phyloP scores from a whole-genome alignment of 2,797 vertebrate genomes.

The Pangasius macronema region DNA sequence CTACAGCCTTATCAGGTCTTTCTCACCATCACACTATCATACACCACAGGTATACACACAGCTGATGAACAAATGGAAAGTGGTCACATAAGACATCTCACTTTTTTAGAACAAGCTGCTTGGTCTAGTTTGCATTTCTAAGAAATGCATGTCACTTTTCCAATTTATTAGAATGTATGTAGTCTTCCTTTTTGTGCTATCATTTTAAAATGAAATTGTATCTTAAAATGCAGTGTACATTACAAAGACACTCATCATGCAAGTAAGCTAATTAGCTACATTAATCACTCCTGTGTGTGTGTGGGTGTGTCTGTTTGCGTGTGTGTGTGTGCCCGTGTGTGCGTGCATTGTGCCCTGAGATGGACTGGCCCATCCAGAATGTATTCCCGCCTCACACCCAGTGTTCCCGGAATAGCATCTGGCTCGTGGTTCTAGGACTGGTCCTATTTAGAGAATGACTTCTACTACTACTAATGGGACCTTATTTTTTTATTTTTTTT shows the following conservation, averaged over 20 bases:
- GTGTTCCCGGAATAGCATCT: not conserved
- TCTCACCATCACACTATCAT: conserved; percentile 23
- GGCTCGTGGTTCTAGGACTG: too few species aligned
- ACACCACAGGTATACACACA: conserved; percentile 22
- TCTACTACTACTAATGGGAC: too few species aligned
- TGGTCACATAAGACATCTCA: conserved; percentile 16
- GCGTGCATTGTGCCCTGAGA: not conserved
- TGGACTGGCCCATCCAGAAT: not conserved
- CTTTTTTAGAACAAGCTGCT: not conserved
- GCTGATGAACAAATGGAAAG: conserved; percentile 8
- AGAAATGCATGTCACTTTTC: not conserved
- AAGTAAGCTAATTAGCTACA: not conserved
- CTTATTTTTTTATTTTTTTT: too few species aligned
- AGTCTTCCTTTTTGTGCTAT: not conserved
- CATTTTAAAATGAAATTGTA: not conserved
- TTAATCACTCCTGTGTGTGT: not conserved
- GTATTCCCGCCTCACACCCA: not conserved
- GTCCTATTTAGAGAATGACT: too few species aligned
- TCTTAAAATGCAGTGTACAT: not conserved
- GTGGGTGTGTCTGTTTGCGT: not conserved
- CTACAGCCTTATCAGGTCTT: not conserved
- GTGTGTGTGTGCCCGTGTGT: not conserved
- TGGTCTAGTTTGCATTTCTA: conserved; percentile 3
- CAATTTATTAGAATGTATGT: not conserved
- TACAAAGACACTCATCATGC: not conserved